These are phyloP conservation scores for Nomada ferruginata DNA, from an alignment of 2,888 invertebrate species.

Conservation along the genomic window DNA sequence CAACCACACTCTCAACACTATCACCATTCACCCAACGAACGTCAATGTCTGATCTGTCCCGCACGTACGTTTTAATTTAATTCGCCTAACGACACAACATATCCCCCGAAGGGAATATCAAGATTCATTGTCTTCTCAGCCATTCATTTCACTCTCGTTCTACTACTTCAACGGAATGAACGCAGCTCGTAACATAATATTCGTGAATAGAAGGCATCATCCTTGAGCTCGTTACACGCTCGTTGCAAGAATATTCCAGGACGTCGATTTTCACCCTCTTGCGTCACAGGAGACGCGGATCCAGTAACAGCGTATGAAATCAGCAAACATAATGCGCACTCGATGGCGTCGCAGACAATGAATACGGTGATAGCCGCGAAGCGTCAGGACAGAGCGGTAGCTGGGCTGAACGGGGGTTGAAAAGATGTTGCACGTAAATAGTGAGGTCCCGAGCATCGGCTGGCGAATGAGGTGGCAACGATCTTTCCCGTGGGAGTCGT, in stretches of 20 bases:
- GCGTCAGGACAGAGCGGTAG: constrained; percentile 5
- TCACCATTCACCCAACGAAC: background rate
- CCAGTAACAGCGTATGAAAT: constrained; percentile 46
- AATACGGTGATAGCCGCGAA: constrained; percentile 37
- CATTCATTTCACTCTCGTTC: background rate
- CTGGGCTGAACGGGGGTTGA: constrained; percentile 20
- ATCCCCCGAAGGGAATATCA: background rate
- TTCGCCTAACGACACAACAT: background rate
- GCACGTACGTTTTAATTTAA: background rate
- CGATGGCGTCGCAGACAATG: constrained; percentile 45
- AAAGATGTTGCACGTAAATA: constrained; percentile 75
- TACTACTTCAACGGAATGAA: background rate
- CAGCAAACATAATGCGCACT: constrained; percentile 55
- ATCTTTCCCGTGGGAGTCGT: constrained; percentile 73
- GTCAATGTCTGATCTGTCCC: background rate
- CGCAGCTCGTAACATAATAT: constrained; percentile 16
- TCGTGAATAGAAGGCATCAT: constrained; percentile 23
- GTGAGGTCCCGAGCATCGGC: constrained; percentile 66
- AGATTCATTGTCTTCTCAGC: background rate
- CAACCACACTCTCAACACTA: too few species aligned
- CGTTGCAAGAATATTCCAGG: constrained; percentile 15
- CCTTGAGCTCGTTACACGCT: constrained; percentile 25
- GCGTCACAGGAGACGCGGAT: constrained; percentile 10
- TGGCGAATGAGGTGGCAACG: constrained; percentile 75
- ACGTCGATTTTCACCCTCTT: background rate